Base-by-base conservation (phyloP, 2,797 vertebrate species). In the Tarsius wallacei region DNA sequence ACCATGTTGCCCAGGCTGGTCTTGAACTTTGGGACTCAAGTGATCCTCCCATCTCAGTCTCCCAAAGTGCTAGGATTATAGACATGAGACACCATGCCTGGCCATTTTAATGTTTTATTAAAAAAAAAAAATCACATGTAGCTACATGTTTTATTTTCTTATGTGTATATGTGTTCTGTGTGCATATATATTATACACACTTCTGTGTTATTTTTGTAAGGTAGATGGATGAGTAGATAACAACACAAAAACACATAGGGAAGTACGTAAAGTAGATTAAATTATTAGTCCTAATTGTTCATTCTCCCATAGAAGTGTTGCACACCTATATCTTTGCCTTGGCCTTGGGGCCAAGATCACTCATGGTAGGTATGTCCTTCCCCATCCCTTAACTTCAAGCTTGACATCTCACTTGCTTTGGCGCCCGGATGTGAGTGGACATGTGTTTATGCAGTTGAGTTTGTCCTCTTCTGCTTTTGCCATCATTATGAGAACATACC, bases 331-430 rank as follows among this genome's bases (percentile, higher is more conserved):
- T 12, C 19, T 21, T 87, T 83, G 51, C 53, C 70, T 76, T n/a
- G 49, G 12, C 51, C 10, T 61, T 36, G 78, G n/a, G 59, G 26
- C 33, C 73, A 78, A 78, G 57, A 31, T 71, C 49, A 53, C 9
- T 91, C 17, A 53, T 24, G 22, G 47, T 59, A 87, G n/a, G 13
- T 66, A 13, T 57, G 76, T 70, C 31, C 24, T 55, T 80, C n/a
- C 42, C 13, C 13, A 53, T 19, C 10, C 24, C 51, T 68, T 93
- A 94, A 84, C 77, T 53, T 90, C 49, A 85, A 71, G 55, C n/a
- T 91, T 97, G n/a, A 91, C 42, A 82, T 22, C 2, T 24, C 66
- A 59, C 66, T 76, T 59, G 73, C 73, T 59, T 55, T 77, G 74
- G n/a, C 28, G 74, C 49, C 49, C n/a, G 19, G 5, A 74, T 81